phyloP scores from a whole-genome alignment of 2,797 vertebrate genomes.

The Dryobates pubescens region DNA sequence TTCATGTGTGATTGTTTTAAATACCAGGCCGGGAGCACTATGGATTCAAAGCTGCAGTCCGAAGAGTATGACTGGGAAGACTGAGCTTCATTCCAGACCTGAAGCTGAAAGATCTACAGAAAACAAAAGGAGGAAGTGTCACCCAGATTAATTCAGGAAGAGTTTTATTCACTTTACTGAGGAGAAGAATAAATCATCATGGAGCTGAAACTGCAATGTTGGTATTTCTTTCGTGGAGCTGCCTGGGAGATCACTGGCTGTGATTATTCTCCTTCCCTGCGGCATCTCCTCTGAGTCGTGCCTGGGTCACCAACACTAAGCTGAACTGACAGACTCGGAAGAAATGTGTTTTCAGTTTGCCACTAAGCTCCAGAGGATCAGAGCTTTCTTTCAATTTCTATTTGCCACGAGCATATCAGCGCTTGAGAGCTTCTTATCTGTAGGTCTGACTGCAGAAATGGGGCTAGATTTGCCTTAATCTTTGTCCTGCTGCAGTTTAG shows the following conservation, averaged over 20 bases:
- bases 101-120: background rate
- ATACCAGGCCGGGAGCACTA: background rate
- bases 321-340: slow-evolving; percentile 20
- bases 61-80: background rate
- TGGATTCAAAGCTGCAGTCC: background rate
- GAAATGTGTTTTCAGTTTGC: background rate
- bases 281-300: background rate
- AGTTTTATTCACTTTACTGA: slow-evolving; percentile 23
- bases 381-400: slow-evolving; percentile 15
- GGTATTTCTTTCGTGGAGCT: background rate
- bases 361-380: background rate
- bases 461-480: background rate
- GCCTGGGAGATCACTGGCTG: background rate
- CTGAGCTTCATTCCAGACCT: background rate
- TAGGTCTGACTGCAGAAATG: background rate
- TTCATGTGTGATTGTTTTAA: background rate
- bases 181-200: slow-evolving; percentile 18
- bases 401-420: background rate
- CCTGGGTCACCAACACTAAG: background rate
- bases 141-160: slow-evolving; percentile 54
- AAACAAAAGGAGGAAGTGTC: slow-evolving; percentile 55
- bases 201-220: background rate
- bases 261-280: background rate
- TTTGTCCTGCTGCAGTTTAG: background rate
- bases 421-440: background rate